Base-by-base conservation (phyloP, 1,140 invertebrate species). In the Drosophila lacertosa region DNA sequence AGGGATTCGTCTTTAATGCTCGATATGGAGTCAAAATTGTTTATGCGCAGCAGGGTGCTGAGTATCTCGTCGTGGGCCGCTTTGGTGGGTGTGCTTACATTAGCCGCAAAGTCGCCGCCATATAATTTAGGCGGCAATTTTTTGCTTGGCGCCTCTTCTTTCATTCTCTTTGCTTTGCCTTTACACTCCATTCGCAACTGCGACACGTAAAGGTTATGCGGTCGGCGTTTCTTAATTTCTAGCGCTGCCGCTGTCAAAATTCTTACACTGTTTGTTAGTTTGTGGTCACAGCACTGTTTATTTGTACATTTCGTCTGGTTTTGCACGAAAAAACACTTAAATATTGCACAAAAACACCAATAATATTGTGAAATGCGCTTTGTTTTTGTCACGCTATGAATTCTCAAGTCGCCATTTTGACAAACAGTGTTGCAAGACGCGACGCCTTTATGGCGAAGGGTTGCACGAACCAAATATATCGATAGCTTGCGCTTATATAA, bases 61-160 rank as follows among this genome's bases (percentile, higher is more conserved):
- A 91, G 68, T 48, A 91, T 91, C 67, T 91, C 90, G 68, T 91
- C 90, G 54, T 90, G 74, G 15, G 81, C 78, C 51, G 86, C 81
- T 74, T 86, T 80, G 6, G 81, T 77, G 65, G 80, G 82, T 26
- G 82, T 88, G 53, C 82, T 73, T 15, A 62, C 68, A 62, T 77
- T 84, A 4, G 58, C 58, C 58, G 62, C 65, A 58, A 29, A 53
- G 16, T 51, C 62, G 29, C 71, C 75, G 58, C 78, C 75, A 71
- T 76, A 79, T 26, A 89, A 82, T 89, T 89, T 89, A 89, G 88
- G 88, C 88, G 88, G 88, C 88, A 89, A 89, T 84, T 89, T 89
- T 71, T 90, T 89, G 82, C 80, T 89, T 89, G 84, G 80, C 84
- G 84, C 84, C 79, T 89, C 81, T 84, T 89, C 80, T 69, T 89